These are phyloP conservation scores for Dryadula phaetusa DNA, from an alignment of 2,888 invertebrate species.

Conservation along the genomic window DNA sequence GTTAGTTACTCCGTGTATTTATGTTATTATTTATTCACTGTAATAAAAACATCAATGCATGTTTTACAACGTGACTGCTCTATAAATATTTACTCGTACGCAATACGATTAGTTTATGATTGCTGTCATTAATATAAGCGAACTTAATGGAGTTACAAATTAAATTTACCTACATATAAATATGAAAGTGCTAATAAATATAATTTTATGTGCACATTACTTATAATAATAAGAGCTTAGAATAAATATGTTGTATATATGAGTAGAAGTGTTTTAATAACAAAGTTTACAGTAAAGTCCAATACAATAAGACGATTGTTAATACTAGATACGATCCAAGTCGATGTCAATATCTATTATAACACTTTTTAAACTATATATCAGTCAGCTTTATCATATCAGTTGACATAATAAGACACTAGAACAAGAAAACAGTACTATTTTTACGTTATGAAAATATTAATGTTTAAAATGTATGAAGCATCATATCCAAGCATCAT, in stretches of 20 bases:
- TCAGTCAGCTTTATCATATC: neutral
- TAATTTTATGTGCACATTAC: slow-evolving; percentile 3
- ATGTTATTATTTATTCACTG: slow-evolving; percentile 15
- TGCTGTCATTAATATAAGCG: slow-evolving; percentile 26
- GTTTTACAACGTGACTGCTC: slow-evolving; percentile 28
- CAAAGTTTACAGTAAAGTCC: neutral
- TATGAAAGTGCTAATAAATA: neutral
- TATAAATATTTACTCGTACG: slow-evolving; percentile 28
- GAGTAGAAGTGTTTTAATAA: neutral
- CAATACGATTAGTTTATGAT: slow-evolving; percentile 25
- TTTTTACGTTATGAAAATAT: neutral
- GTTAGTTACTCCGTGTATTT: slow-evolving; percentile 5
- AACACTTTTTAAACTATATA: neutral
- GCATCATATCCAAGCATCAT: slow-evolving; percentile 22
- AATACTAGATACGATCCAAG: neutral
- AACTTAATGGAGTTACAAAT: slow-evolving; percentile 27
- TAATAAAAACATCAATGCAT: slow-evolving; percentile 17
- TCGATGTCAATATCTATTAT: no score
- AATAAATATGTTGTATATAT: neutral
- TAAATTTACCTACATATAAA: slow-evolving; percentile 18
- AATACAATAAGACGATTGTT: neutral
- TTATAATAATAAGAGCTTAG: neutral
- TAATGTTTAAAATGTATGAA: slow-evolving; percentile 4
- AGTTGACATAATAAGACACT: neutral
- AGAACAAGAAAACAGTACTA: neutral